phyloP scores from a whole-genome alignment of 2,888 invertebrate genomes.

The Leptothorax acervorum region DNA sequence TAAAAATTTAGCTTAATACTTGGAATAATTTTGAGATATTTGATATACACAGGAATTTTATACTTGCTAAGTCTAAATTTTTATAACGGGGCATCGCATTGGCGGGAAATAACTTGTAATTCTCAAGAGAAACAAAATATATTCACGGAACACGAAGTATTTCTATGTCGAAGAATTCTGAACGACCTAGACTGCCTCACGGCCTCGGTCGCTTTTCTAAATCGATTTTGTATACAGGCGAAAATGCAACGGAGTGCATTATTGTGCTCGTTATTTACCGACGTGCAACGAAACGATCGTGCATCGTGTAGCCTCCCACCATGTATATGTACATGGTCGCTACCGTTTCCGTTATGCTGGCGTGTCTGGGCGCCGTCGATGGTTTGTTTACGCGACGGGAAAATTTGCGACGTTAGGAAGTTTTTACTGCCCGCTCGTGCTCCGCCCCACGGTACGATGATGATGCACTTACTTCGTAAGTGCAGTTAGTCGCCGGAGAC shows the following conservation, averaged over 20 bases:
- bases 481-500: constrained; percentile 50
- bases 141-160: neutral
- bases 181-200: constrained; percentile 11
- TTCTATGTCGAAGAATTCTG: neutral
- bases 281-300: constrained; percentile 34
- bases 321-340: neutral
- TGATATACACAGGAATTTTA: neutral
- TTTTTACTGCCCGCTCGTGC: constrained; percentile 32
- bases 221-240: constrained; percentile 17
- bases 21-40: neutral
- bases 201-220: constrained; percentile 5
- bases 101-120: neutral
- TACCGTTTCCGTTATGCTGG: constrained; percentile 17
- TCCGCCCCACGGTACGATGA: constrained; percentile 28
- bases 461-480: constrained; percentile 50
- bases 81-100: neutral
- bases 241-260: constrained; percentile 22
- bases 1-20: neutral
- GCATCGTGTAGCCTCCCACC: neutral
- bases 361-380: constrained; percentile 46
- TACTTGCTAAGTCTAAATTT: neutral
- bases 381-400: constrained; percentile 53
- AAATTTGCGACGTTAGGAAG: constrained; percentile 47
- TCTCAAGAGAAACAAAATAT: neutral
- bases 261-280: constrained; percentile 47